Base-by-base conservation (phyloP, 2,888 invertebrate genomes). In the Oligia strigilis region DNA sequence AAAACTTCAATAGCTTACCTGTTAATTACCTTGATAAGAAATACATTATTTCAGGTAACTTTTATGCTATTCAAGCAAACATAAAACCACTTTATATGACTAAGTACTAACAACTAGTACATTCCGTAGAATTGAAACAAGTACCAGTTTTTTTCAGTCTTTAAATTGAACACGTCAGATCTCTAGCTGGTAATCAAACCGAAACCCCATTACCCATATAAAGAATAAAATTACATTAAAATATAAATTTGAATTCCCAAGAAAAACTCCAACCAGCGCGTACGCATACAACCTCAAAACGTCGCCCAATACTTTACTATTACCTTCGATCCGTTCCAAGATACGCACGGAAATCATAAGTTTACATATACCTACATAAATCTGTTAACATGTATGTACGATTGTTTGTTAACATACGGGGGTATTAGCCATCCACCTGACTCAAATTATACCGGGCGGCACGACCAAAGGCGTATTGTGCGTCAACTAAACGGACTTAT, bases 391-490 rank as follows among this genome's bases (percentile, higher is more conserved):
- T 87, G n/a, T 75, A 76, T 29, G 75, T 75, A 69, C 87, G 75
- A 85, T 85, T 85, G 86, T 85, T 77, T 74, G 62, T 75, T 76
- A 84, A 86, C 85, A 75, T 80, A 84, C 84, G 66, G 75, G 81
- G 79, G 72, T 86, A 80, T 80, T 87, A 85, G 76, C 75, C 77
- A 55, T 83, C 65, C 89, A 85, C 87, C 85, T 85, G 85, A 89
- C 85, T 82, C 55, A 75, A 84, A 85, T 85, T 85, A 85, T 85
- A 64, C 79, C 69, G 81, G 43, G 89, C 89, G 88, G 89, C 86
- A 67, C 60, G 72, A 80, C 70, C 88, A 89, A 89, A 88, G 88
- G 78, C 43, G 74, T 86, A 89, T 89, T 89, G 88, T 89, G 82
- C 89, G 89, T 89, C 88, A 88, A 87, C 66, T 72, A 66, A 80